These are phyloP conservation scores for Tautogolabrus adspersus DNA, from an alignment of 2,113 vertebrate genomes.

Conservation along the genomic window DNA sequence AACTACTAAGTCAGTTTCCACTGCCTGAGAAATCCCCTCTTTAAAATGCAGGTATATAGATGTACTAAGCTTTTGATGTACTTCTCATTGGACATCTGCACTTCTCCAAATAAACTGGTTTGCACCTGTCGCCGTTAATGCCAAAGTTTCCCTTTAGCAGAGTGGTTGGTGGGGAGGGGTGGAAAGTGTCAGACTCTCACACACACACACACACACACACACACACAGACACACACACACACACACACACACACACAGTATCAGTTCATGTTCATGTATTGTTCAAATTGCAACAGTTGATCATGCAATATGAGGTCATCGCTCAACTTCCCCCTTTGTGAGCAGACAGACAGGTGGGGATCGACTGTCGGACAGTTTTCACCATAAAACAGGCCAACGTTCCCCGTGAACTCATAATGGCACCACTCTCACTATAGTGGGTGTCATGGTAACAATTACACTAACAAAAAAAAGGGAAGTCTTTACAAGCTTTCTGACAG, in stretches of 20 bases:
- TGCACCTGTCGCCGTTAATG: conserved; percentile 90
- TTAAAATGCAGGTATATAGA: conserved; percentile 32
- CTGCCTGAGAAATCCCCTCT: conserved; percentile 8
- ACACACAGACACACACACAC: conserved; percentile 69
- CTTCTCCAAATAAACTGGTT: conserved; percentile 68
- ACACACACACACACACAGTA: conserved; percentile 68
- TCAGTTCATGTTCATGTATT: conserved; percentile 87
- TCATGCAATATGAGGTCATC: conserved; percentile 89
- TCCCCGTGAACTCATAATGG: conserved; percentile 25
- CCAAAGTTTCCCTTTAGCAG: conserved; percentile 73
- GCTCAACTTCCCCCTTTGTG: conserved; percentile 82
- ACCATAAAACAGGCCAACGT: conserved; percentile 27
- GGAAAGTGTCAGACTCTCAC: conserved; percentile 70
- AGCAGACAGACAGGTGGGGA: conserved; percentile 88
- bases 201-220: conserved; percentile 12
- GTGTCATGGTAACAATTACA: conserved; percentile 7
- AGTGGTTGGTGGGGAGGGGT: neutral
- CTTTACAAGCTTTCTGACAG: neutral
- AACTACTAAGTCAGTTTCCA: conserved; percentile 14
- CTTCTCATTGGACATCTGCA: conserved; percentile 53
- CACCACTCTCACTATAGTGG: neutral
- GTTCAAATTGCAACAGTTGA: conserved; percentile 87
- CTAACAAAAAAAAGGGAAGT: conserved; percentile 49
- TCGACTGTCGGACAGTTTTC: conserved; percentile 72
- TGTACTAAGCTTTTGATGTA: conserved; percentile 41